Evolutionary conservation across 92 coral and sea anemone species (phyloP).

Genomic region (Phenganax subtilis): DNA sequence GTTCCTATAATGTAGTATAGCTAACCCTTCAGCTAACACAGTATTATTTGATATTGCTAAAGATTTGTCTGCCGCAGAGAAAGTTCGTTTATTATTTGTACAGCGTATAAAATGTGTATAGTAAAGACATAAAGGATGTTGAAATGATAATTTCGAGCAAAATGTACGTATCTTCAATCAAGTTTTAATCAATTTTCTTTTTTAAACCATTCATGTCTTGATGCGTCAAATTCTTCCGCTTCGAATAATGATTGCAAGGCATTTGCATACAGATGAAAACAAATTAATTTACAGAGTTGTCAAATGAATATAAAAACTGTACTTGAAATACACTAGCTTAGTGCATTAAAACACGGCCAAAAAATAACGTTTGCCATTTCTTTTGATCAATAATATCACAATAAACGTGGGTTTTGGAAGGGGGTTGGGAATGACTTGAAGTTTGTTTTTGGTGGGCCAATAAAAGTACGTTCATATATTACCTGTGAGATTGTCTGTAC

Average conservation of each 20-base stretch:
- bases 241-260: slow-evolving; percentile 1
- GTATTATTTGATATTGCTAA: too few relatives aligned
- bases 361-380: not conserved
- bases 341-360: not conserved
- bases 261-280: slow-evolving; percentile 38
- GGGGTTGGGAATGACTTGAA: not conserved
- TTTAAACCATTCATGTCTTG: not conserved
- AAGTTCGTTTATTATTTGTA: too few relatives aligned
- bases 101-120: too few relatives aligned
- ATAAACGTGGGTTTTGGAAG: not conserved
- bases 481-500: slow-evolving; percentile 94
- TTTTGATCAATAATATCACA: too few relatives aligned
- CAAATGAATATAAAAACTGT: slow-evolving; percentile 2
- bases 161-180: too few relatives aligned
- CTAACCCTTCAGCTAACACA: too few relatives aligned
- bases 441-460: not conserved
- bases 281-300: slow-evolving; percentile 25
- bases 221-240: not conserved
- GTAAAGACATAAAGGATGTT: too few relatives aligned
- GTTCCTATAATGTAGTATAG: too few relatives aligned
- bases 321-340: not conserved
- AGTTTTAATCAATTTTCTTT: not conserved
- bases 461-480: not conserved
- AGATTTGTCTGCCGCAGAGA: too few relatives aligned
- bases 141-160: too few relatives aligned